These are phyloP conservation scores for Lobophora halterata DNA, from an alignment of 2,888 invertebrate species.

Conservation along the genomic window DNA sequence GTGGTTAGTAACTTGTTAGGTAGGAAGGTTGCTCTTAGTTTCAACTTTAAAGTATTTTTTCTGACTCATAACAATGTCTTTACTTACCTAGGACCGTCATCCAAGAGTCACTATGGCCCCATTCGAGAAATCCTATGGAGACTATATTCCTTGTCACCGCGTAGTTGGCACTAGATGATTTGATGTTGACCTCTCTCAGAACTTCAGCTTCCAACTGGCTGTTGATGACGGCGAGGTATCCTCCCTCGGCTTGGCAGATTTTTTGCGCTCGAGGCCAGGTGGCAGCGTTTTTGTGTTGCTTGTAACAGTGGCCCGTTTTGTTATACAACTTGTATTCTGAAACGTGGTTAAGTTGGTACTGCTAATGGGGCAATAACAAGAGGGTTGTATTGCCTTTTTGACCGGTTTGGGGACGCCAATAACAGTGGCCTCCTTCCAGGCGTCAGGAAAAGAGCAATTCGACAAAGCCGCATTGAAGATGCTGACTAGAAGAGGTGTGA, in stretches of 20 bases:
- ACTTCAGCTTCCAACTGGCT: neutral
- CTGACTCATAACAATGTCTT: no score
- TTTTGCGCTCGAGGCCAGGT: conserved; percentile 6
- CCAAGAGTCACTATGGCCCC: conserved; percentile 2
- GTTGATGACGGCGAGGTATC: conserved; percentile 12
- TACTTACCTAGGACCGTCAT: conserved; percentile 6
- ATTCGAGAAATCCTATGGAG: conserved; percentile 1
- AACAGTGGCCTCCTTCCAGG: no score
- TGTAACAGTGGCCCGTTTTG: conserved; percentile 4
- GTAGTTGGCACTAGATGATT: neutral
- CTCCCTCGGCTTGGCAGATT: conserved; percentile 5
- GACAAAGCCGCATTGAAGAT: no score
- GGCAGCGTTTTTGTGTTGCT: conserved; percentile 1
- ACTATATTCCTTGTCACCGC: neutral
- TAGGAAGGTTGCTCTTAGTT: no score
- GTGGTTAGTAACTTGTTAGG: no score
- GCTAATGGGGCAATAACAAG: neutral
- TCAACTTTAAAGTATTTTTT: no score
- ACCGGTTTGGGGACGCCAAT: no score
- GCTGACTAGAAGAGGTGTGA: no score
- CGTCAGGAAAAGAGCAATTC: no score
- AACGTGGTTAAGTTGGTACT: neutral
- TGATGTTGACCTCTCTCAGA: neutral
- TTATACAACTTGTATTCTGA: neutral
- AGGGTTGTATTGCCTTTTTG: no score